A percentile compares a stretch with the other conserved stretches of the same genome.
These are phyloP conservation scores for Petroica traversi DNA, from an alignment of 2,113 vertebrate species.

Conservation along the genomic window DNA sequence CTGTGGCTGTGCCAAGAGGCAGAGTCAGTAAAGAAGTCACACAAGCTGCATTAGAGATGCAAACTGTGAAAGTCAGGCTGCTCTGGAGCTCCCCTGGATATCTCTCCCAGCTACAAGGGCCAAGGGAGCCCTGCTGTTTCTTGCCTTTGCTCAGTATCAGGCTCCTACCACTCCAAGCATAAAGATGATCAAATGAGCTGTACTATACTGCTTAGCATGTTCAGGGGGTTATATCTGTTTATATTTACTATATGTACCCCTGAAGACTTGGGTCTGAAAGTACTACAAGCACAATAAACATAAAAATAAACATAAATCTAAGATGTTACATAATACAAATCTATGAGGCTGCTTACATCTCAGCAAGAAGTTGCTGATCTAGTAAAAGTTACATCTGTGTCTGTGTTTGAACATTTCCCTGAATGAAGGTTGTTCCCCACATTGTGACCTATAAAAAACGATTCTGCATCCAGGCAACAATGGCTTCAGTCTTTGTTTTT, in stretches of 20 bases:
- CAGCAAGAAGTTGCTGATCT: neutral
- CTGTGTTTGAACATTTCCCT: neutral
- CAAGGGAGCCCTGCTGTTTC: neutral
- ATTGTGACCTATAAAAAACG: neutral
- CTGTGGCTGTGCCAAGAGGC: neutral
- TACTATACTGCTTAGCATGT: neutral
- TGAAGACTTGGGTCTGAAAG: neutral
- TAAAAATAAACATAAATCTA: neutral
- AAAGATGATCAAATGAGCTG: neutral
- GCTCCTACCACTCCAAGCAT: accelerated
- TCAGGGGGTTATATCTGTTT: neutral
- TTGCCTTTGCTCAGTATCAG: neutral
- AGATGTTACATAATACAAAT: neutral
- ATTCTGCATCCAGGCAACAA: neutral
- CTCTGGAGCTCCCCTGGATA: neutral
- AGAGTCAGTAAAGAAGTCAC: neutral
- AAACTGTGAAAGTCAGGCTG: neutral
- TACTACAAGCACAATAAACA: neutral
- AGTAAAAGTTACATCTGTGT: neutral
- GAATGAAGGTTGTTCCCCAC: neutral
- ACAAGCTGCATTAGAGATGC: neutral
- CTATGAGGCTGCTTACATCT: neutral
- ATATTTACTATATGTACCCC: neutral
- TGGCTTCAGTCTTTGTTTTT: neutral
- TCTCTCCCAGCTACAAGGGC: neutral